Conservation (phyloP, 2,113 vertebrate genomes). For the Centrocercus urophasianus region DNA sequence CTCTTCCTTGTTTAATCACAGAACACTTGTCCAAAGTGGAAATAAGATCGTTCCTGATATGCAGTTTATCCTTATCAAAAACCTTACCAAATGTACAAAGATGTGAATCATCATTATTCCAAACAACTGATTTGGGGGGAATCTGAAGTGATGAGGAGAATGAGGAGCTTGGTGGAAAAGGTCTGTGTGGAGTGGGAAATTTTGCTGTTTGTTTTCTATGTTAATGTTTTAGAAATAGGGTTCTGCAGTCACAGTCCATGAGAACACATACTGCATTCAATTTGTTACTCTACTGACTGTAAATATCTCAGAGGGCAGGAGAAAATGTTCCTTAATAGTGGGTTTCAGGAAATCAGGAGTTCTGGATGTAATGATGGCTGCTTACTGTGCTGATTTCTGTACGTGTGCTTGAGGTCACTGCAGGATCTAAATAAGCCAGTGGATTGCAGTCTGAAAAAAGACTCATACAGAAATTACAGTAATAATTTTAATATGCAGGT, state of each 20-base stretch:
- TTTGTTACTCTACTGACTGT: neutral
- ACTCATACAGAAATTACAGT: neutral
- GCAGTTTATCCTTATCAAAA: neutral
- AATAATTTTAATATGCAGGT: neutral
- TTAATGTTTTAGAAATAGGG: neutral
- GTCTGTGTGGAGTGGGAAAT: neutral
- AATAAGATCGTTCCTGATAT: neutral
- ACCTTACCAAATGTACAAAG: neutral
- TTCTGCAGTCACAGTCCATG: neutral
- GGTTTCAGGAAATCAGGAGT: neutral
- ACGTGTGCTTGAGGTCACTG: neutral
- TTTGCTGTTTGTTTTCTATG: neutral
- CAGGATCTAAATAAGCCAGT: neutral
- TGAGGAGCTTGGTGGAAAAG: neutral
- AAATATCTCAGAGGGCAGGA: neutral
- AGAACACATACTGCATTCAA: neutral
- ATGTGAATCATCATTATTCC: neutral
- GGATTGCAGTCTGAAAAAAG: neutral
- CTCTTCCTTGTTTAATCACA: neutral
- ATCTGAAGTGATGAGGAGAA: neutral
- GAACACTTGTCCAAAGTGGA: neutral
- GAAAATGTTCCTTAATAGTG: neutral
- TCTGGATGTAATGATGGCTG: neutral
- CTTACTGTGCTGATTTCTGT: neutral
- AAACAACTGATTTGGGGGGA: neutral